phyloP scores from a whole-genome alignment of 2,113 vertebrate species.

The Falco punctatus region DNA sequence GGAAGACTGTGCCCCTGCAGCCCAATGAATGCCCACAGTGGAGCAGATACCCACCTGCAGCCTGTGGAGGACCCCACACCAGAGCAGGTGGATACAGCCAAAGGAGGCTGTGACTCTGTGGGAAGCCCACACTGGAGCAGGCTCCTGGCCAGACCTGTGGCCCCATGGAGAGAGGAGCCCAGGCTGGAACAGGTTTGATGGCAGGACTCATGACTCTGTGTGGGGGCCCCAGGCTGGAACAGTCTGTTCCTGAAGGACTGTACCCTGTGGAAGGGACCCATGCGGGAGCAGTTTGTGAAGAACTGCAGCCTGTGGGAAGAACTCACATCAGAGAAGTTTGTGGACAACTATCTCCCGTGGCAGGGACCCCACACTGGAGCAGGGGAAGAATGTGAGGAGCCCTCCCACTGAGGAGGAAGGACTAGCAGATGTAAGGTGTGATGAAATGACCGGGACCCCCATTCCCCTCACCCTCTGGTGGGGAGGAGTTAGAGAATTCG shows the following conservation, averaged over 20 bases:
- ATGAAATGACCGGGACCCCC: neutral
- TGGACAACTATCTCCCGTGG: too few relatives aligned
- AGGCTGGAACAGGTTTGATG: neutral
- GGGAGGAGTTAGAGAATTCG: neutral
- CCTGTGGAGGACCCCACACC: rapidly evolving
- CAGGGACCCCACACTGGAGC: neutral
- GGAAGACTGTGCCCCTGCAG: neutral
- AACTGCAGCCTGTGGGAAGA: too few relatives aligned
- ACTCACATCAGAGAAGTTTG: neutral
- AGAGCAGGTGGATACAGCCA: neutral
- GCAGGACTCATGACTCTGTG: neutral
- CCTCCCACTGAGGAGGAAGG: neutral
- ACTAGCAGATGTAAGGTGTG: neutral
- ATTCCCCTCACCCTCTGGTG: neutral
- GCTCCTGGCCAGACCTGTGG: neutral
- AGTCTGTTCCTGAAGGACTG: too few relatives aligned
- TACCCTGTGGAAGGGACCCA: too few relatives aligned
- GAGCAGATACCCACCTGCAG: neutral
- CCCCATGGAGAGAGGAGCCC: neutral
- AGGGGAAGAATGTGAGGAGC: neutral
- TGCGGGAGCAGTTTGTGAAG: neutral
- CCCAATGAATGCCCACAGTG: neutral
- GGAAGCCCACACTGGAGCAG: too few relatives aligned
- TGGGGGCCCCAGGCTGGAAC: neutral
- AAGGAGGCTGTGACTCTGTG: neutral